Conservation (phyloP, 2,797 vertebrate genomes). For the Thunnus albacares region DNA sequence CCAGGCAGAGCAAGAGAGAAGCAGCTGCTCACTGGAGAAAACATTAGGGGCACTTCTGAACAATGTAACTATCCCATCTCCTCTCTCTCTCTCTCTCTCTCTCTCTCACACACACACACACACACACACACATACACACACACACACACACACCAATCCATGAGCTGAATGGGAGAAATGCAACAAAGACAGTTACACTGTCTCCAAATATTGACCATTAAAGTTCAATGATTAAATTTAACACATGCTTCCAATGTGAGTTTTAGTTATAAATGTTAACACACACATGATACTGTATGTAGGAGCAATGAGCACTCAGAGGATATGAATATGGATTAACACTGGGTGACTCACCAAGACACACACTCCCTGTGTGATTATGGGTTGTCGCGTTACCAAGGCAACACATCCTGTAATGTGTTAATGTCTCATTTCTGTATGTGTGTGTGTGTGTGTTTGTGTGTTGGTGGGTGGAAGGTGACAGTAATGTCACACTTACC, state of each 20-base stretch:
- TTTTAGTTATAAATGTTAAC: not conserved
- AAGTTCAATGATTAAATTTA: not conserved
- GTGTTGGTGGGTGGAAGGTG: conserved; percentile 61
- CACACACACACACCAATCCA: not conserved
- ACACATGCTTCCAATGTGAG: not conserved
- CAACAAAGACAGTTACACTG: not conserved
- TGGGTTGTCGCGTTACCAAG: conserved; percentile 73
- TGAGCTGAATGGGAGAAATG: conserved; percentile 8
- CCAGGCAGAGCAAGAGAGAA: conserved; percentile 37
- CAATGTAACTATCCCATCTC: conserved; percentile 11
- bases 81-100: not conserved
- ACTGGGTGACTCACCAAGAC: conserved; percentile 73
- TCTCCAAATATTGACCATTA: not conserved
- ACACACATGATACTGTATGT: conserved; percentile 19
- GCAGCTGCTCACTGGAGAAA: conserved; percentile 69
- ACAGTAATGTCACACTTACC: conserved; percentile 52
- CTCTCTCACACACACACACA: not conserved
- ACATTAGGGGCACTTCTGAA: conserved; percentile 53
- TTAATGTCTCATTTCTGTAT: conserved; percentile 47
- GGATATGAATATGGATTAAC: conserved; percentile 68
- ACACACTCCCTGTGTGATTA: conserved; percentile 68
- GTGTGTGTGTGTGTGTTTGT: conserved; percentile 44
- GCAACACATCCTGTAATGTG: conserved; percentile 74
- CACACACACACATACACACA: not conserved
- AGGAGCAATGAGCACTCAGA: conserved; percentile 26